Conservation (phyloP, 2,888 invertebrate species). For the Sphaerophoria rueppellii region DNA sequence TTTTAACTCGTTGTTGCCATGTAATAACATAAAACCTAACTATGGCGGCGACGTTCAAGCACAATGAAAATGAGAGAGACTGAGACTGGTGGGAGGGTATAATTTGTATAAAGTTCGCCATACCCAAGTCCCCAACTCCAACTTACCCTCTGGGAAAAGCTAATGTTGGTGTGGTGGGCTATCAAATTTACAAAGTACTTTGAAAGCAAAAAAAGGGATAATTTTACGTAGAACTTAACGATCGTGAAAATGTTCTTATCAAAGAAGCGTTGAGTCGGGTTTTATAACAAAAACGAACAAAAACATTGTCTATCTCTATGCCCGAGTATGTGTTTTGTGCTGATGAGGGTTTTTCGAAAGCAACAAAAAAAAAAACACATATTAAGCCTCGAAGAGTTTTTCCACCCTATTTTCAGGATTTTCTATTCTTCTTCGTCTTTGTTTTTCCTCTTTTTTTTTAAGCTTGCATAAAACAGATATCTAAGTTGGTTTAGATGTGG, state of each 20-base stretch:
- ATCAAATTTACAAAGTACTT: constrained; percentile 74
- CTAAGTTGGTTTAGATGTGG: neutral
- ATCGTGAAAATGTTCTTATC: constrained; percentile 74
- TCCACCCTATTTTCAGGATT: constrained; percentile 66
- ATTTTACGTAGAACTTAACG: constrained; percentile 74
- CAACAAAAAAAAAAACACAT: neutral
- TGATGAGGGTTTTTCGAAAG: constrained; percentile 1
- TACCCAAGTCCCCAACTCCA: neutral
- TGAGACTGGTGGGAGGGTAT: constrained; percentile 46
- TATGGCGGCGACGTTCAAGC: constrained; percentile 65
- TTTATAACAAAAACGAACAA: constrained; percentile 8
- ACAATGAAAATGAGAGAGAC: neutral
- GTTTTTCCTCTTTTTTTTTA: neutral
- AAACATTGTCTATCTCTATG: neutral
- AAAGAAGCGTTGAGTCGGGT: constrained; percentile 66
- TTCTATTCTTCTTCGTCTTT: constrained; percentile 25
- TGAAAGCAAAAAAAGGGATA: constrained; percentile 70
- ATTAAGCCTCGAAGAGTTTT: constrained; percentile 48
- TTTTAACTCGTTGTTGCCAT: constrained; percentile 74
- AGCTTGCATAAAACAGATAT: neutral
- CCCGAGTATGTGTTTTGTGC: neutral
- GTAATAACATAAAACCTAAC: constrained; percentile 74
- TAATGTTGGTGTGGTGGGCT: constrained; percentile 58
- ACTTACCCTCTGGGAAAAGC: constrained; percentile 22
- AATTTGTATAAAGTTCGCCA: constrained; percentile 59